These are phyloP conservation scores for Trimorus sp. DNA, from an alignment of 2,888 invertebrate genomes.

Conservation along the genomic window DNA sequence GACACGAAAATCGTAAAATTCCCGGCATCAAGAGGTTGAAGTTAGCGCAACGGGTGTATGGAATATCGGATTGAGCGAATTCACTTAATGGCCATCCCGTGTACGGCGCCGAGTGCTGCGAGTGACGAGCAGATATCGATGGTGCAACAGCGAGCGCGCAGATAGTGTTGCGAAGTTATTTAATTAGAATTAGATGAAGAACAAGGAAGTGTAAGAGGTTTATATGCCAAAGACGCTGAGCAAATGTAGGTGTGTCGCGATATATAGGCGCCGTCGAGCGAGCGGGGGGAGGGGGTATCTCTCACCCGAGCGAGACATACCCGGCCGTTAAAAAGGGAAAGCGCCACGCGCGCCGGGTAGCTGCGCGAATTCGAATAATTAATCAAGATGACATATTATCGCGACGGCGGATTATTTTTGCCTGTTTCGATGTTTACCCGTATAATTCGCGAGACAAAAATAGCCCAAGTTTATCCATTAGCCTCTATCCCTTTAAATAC, in stretches of 20 bases:
- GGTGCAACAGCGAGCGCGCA: slow-evolving; percentile 73
- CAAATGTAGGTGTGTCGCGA: slow-evolving; percentile 44
- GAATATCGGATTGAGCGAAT: slow-evolving; percentile 74
- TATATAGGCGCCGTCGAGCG: slow-evolving; percentile 19
- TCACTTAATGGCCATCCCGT: slow-evolving; percentile 75
- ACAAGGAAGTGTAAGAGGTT: slow-evolving; percentile 62
- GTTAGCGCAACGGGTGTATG: slow-evolving; percentile 47
- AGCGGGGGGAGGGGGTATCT: too few relatives aligned
- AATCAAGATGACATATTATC: slow-evolving; percentile 54
- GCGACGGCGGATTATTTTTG: slow-evolving; percentile 38
- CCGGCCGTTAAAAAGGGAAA: slow-evolving; percentile 39
- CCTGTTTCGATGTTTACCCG: slow-evolving; percentile 21
- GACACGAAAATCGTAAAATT: too few relatives aligned
- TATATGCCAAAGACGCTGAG: slow-evolving; percentile 46
- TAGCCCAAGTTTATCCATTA: slow-evolving; percentile 31
- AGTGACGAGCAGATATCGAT: slow-evolving; percentile 60
- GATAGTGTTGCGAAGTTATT: slow-evolving; percentile 79
- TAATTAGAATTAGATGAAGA: slow-evolving; percentile 74
- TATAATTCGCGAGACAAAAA: slow-evolving; percentile 31
- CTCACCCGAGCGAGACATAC: not conserved
- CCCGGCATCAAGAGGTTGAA: slow-evolving; percentile 51
- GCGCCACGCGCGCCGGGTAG: slow-evolving; percentile 13
- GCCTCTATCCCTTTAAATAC: not conserved
- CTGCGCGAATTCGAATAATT: slow-evolving; percentile 50
- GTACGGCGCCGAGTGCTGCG: slow-evolving; percentile 57